Percentiles rank a stretch among this genome's conserved stretches.
phyloP scores from a whole-genome alignment of 1,140 invertebrate species.

The Colletes latitarsis region DNA sequence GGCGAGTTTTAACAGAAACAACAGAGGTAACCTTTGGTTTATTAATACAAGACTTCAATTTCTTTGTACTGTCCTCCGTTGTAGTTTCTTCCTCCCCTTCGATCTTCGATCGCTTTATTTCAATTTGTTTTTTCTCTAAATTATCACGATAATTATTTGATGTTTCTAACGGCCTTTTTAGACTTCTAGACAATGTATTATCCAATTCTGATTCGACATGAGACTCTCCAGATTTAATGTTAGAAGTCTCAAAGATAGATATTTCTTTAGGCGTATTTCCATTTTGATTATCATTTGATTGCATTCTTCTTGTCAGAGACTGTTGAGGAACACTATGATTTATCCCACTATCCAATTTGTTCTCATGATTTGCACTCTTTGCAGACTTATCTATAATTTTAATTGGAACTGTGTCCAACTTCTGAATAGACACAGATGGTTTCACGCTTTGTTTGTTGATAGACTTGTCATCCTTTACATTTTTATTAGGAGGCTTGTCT shows the following conservation, averaged over 20 bases:
- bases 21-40: conserved; percentile 78
- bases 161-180: conserved; percentile 50
- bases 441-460: conserved; percentile 38
- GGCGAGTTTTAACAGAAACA: conserved; percentile 74
- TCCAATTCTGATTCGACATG: conserved; percentile 18
- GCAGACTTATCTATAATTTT: conserved; percentile 35
- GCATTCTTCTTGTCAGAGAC: conserved; percentile 41
- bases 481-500: conserved; percentile 41
- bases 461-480: conserved; percentile 66
- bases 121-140: conserved; percentile 44
- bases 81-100: conserved; percentile 48
- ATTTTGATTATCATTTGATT: conserved; percentile 11
- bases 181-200: neutral
- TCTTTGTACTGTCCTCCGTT: conserved; percentile 53
- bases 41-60: conserved; percentile 72
- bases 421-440: conserved; percentile 48
- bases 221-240: neutral
- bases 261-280: conserved; percentile 8
- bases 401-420: conserved; percentile 8
- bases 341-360: neutral
- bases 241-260: conserved; percentile 4
- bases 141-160: conserved; percentile 12
- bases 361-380: conserved; percentile 17
- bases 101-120: conserved; percentile 51
- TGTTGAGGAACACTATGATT: conserved; percentile 22